phyloP scores from a whole-genome alignment of 2,113 vertebrate genomes.

The Columba livia region DNA sequence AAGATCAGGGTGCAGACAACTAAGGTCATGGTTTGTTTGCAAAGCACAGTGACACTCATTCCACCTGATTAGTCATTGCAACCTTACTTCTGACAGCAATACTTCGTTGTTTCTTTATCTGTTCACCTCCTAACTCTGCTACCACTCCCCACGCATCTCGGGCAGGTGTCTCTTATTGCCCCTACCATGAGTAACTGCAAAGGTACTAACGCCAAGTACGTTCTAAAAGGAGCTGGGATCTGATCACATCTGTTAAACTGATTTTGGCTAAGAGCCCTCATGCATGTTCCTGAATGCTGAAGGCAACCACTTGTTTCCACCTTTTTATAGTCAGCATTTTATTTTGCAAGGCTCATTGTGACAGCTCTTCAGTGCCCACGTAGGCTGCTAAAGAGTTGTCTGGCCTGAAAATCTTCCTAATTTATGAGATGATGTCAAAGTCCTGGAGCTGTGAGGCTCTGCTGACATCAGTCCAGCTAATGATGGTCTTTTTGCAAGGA shows the following conservation, averaged over 20 bases:
- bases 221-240: neutral
- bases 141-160: fast-evolving
- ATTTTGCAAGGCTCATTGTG: neutral
- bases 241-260: neutral
- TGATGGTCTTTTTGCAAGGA: neutral
- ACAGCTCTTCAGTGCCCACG: neutral
- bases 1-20: neutral
- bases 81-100: neutral
- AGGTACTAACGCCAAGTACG: neutral
- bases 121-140: neutral
- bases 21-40: neutral
- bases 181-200: neutral
- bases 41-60: neutral
- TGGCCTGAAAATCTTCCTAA: neutral
- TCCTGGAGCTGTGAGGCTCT: neutral
- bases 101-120: neutral
- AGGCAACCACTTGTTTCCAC: neutral
- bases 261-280: neutral
- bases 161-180: neutral
- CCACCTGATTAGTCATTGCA: neutral
- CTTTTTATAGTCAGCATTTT: neutral
- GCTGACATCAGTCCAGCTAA: conserved; percentile 24
- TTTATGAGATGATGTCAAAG: neutral
- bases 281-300: neutral
- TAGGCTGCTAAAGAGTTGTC: neutral